Evolutionary conservation across 2,113 vertebrate species (phyloP).

Genomic region (Capricornis sumatraensis): DNA sequence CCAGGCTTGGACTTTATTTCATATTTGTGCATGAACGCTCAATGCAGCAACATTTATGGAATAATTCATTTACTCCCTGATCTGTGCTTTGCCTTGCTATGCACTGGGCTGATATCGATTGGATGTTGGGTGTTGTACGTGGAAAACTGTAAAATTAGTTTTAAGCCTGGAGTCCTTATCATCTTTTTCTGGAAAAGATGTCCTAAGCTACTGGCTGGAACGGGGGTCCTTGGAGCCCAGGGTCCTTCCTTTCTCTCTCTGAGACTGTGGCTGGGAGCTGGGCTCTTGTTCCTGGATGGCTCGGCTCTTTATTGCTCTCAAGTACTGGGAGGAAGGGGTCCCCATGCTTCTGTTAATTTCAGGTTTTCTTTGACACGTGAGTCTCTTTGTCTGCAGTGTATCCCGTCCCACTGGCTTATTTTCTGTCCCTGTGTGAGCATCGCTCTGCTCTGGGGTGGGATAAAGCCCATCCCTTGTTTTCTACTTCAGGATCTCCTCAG

Average conservation of each 20-base stretch:
- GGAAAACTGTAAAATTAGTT: neutral
- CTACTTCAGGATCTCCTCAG: neutral
- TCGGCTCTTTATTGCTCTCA: neutral
- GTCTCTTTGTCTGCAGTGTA: neutral
- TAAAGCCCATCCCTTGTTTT: neutral
- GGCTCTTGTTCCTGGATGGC: fast-evolving
- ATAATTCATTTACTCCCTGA: neutral
- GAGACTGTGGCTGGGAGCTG: neutral
- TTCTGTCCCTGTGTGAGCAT: neutral
- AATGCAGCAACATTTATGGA: neutral
- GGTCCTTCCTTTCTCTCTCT: neutral
- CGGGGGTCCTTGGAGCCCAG: fast-evolving
- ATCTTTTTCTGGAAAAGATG: neutral
- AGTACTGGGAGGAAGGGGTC: fast-evolving
- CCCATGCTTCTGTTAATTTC: too few relatives aligned
- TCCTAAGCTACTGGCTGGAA: neutral
- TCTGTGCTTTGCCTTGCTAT: neutral
- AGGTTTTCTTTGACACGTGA: fast-evolving
- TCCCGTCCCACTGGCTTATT: neutral
- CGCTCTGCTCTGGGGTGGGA: neutral
- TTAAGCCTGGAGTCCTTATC: neutral
- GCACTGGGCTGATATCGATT: neutral
- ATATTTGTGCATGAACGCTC: neutral
- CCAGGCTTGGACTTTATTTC: neutral
- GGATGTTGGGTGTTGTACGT: neutral